These are phyloP conservation scores for Ernsta delagoae DNA, from an alignment of 2,888 invertebrate genomes.

Conservation along the genomic window DNA sequence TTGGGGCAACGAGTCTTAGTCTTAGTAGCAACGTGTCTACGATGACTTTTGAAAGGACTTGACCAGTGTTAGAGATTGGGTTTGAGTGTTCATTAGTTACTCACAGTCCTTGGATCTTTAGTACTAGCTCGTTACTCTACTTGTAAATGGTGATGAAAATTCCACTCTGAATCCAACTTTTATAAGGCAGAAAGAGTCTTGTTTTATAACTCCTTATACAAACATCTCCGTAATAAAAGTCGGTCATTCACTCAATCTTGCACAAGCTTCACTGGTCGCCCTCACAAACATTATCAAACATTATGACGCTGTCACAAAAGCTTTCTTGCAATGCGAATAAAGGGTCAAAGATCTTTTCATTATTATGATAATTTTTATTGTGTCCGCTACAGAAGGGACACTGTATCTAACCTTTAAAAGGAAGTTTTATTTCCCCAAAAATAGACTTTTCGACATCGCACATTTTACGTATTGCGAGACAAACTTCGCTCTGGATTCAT, in stretches of 20 bases:
- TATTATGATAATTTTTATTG: slow-evolving; percentile 75
- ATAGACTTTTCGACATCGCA: slow-evolving; percentile 53
- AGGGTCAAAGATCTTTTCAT: slow-evolving; percentile 54
- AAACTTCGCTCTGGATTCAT: slow-evolving; percentile 61
- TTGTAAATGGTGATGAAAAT: background rate
- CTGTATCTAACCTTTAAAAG: slow-evolving; percentile 53
- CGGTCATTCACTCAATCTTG: slow-evolving; percentile 34
- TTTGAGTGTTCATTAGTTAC: no score
- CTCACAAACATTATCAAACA: slow-evolving; percentile 27
- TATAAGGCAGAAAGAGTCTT: slow-evolving; percentile 16
- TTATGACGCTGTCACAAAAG: slow-evolving; percentile 29
- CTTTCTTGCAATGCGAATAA: slow-evolving; percentile 37
- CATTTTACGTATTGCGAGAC: slow-evolving; percentile 72
- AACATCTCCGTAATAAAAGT: slow-evolving; percentile 32
- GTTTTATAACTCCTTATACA: slow-evolving; percentile 29
- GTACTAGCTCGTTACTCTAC: no score
- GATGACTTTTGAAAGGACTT: no score
- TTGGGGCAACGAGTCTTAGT: no score
- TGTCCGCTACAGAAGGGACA: slow-evolving; percentile 60
- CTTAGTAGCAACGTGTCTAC: no score
- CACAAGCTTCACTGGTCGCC: slow-evolving; percentile 26
- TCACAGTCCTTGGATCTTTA: no score
- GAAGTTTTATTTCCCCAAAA: slow-evolving; percentile 54
- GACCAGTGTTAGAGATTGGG: no score
- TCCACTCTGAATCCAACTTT: slow-evolving; percentile 15